Evolutionary conservation across 2,113 vertebrate species (phyloP), one percentile per base, ranked within the genome.

Genomic region (Oreochromis aureus): DNA sequence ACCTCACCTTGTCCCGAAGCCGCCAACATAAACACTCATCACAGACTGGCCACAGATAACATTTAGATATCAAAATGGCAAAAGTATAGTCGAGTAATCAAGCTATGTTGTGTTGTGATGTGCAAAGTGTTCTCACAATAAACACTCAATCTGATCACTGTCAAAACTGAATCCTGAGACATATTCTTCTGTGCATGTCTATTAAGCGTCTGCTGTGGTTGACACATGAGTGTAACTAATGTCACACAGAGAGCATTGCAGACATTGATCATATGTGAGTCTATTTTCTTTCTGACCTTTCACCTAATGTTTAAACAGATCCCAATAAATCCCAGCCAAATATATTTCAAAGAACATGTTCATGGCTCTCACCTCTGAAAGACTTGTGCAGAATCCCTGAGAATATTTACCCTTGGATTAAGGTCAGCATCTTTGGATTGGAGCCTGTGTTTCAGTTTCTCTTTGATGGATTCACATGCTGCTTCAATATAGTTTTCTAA

Each of bases 1-100:
- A 80, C 89, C 90, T 90, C 83, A 48, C 80, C 91, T 88, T 30
- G 61, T 91, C 88, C 85, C 84, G 83, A 84, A 91, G 90, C 69
- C 83, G 46, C 5, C 5, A 61, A 59, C 63, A 73, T 79, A 53
- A 66, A 84, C 71, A 83, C 85, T 34, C 84, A 19, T 41, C 56
- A 73, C 19, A 66, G 22, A 76, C 18, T 22, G 8, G 16, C 12
- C 10, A 1, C 66, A 73, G 66, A 46, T 27, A 46, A 73, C 59
- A 53, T 51, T 12, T 11, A 78, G 73, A 39, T 32, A 61, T 69
- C 34, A 56, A 58, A 81, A 30, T 34, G 34, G 16, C 59, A 55
- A 19, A n/a, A 32, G 30, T 78, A 53, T 53, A n/a, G 27, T 34
- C 18, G 82, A 85, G 54, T 71, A 59, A 89, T 81, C 80, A 86